phyloP scores from a whole-genome alignment of 2,888 invertebrate genomes.

The Athalia circularis region DNA sequence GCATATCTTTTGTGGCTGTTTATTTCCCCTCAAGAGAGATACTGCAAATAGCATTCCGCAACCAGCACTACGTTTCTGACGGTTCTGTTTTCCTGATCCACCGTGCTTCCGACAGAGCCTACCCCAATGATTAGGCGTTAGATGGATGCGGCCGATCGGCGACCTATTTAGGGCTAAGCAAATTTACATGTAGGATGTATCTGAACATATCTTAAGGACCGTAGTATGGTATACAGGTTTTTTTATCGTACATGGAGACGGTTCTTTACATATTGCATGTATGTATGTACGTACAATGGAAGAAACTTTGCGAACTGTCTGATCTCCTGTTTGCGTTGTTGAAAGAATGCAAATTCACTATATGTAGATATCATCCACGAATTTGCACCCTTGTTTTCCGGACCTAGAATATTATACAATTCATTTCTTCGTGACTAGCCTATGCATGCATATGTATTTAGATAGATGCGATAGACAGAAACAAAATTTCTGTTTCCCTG shows the following conservation, averaged over 20 bases:
- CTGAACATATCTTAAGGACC: not conserved
- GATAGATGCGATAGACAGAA: not conserved
- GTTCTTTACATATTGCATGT: slow-evolving; percentile 22
- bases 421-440: not conserved
- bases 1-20: slow-evolving; percentile 53
- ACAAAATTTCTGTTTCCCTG: slow-evolving; percentile 14
- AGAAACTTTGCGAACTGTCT: slow-evolving; percentile 44
- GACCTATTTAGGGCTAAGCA: not conserved
- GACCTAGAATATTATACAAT: slow-evolving; percentile 8
- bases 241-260: slow-evolving; percentile 26
- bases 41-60: not conserved
- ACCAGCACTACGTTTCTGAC: not conserved
- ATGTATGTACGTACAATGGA: slow-evolving; percentile 6
- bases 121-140: slow-evolving; percentile 57
- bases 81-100: slow-evolving; percentile 58
- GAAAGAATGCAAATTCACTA: slow-evolving; percentile 58
- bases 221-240: not conserved
- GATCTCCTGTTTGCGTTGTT: slow-evolving; percentile 53
- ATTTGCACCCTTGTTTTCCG: slow-evolving; percentile 37
- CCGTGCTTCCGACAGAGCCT: slow-evolving; percentile 65
- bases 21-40: slow-evolving; percentile 11
- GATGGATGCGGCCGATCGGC: not conserved
- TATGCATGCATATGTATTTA: not conserved
- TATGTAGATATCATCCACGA: slow-evolving; percentile 25
- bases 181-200: not conserved